Conservation (phyloP, 2,113 vertebrate species). For the Laticauda laticaudata region DNA sequence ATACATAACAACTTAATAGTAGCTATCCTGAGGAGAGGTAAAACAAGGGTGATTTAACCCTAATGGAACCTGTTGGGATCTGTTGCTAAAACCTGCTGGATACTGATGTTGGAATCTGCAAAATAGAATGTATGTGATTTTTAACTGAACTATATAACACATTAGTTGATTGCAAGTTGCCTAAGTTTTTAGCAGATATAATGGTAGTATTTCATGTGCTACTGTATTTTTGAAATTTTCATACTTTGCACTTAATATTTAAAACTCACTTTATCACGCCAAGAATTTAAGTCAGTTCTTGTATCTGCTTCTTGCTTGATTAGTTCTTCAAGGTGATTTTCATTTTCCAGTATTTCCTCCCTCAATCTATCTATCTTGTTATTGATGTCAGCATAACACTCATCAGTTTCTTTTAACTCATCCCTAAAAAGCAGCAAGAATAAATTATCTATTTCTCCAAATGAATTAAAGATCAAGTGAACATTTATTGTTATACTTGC, state of each 20-base stretch:
- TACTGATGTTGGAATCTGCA: background rate
- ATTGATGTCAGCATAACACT: slow-evolving; percentile 55
- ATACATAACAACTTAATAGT: background rate
- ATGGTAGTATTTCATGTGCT: slow-evolving; percentile 45
- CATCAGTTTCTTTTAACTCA: slow-evolving; percentile 61
- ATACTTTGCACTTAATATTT: slow-evolving; percentile 60
- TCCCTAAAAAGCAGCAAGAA: slow-evolving; percentile 64
- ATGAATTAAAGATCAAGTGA: slow-evolving; percentile 43
- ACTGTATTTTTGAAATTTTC: slow-evolving; percentile 52
- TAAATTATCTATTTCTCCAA: slow-evolving; percentile 51
- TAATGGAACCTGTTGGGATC: background rate
- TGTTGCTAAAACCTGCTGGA: background rate
- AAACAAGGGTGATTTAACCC: background rate
- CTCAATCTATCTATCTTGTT: slow-evolving; percentile 65
- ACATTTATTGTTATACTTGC: slow-evolving; percentile 51
- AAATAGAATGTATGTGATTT: background rate
- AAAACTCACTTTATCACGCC: slow-evolving; percentile 67
- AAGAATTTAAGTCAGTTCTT: slow-evolving; percentile 60
- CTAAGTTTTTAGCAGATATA: slow-evolving; percentile 40
- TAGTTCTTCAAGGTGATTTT: slow-evolving; percentile 61
- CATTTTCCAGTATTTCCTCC: slow-evolving; percentile 59
- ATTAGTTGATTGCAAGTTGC: slow-evolving; percentile 19
- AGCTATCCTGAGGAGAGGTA: background rate
- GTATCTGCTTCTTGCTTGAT: slow-evolving; percentile 60
- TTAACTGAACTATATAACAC: slow-evolving; percentile 18